Percentiles rank a stretch among this genome's conserved stretches.
Evolutionary conservation across 2,113 vertebrate genomes (phyloP).

Genomic region (Carassius carassius): DNA sequence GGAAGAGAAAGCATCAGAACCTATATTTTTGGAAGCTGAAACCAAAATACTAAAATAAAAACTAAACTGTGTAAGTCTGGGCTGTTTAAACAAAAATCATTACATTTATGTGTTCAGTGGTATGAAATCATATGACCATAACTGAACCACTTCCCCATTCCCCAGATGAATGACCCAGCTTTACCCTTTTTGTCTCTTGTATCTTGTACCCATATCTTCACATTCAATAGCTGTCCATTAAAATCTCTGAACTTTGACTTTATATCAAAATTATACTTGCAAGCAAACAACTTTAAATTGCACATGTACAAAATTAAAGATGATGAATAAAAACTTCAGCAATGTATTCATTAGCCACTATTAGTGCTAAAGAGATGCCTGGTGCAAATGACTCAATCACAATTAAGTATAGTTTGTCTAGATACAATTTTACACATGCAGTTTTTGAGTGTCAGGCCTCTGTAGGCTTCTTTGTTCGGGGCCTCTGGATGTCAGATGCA

Average conservation of each 20-base stretch:
- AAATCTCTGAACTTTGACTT: background rate
- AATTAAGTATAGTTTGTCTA: background rate
- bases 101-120: background rate
- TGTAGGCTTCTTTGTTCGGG: too few species aligned
- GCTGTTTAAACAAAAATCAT: background rate
- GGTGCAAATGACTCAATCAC: background rate
- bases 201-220: background rate
- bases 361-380: background rate
- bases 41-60: background rate
- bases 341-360: background rate
- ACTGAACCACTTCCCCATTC: constrained; percentile 17
- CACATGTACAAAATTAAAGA: background rate
- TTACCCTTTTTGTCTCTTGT: background rate
- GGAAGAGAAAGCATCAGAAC: background rate
- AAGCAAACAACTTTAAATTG: background rate
- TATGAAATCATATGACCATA: background rate
- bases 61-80: background rate
- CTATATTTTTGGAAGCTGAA: background rate
- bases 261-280: background rate
- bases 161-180: background rate
- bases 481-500: background rate
- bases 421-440: too few species aligned
- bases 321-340: too few species aligned
- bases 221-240: background rate
- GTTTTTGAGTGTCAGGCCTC: too few species aligned